Conservation (phyloP, 2,888 invertebrate species). For the Nomada ruficornis region DNA sequence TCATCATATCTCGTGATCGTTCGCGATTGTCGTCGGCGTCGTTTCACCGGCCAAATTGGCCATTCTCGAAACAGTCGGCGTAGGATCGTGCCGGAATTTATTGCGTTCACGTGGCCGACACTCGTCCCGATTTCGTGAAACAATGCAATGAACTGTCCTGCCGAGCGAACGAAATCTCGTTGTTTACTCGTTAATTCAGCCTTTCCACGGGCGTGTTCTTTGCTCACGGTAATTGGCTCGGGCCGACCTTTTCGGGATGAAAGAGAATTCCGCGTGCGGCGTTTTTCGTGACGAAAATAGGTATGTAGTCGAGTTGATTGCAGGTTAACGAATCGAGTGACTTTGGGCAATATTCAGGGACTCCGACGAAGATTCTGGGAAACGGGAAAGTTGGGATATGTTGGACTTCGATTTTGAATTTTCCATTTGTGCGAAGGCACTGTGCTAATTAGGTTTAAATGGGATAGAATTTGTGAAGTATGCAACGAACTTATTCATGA, state of each 20-base stretch:
- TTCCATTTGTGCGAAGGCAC: background rate
- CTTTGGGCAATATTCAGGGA: background rate
- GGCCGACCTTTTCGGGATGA: conserved; percentile 11
- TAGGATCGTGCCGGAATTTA: conserved; percentile 56
- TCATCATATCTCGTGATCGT: conserved; percentile 29
- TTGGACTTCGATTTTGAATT: background rate
- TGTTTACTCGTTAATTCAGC: conserved; percentile 42
- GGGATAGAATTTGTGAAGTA: no score
- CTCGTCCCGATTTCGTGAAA: conserved; percentile 52
- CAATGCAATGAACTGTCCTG: conserved; percentile 49
- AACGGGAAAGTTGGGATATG: background rate
- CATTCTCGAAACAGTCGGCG: conserved; percentile 48
- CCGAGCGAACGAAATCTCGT: conserved; percentile 23
- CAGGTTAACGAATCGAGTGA: background rate
- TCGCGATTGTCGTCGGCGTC: conserved; percentile 45
- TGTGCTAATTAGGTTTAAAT: no score
- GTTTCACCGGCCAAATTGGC: conserved; percentile 51
- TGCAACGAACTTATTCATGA: no score
- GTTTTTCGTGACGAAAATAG: conserved; percentile 4
- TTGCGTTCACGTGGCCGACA: conserved; percentile 40
- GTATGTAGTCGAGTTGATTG: background rate
- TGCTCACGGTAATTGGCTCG: conserved; percentile 42
- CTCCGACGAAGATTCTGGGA: background rate
- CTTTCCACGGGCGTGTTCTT: conserved; percentile 28
- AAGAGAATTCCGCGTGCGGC: background rate